Conservation (phyloP, 2,797 vertebrate genomes). For the Tokudaia muenninki region DNA sequence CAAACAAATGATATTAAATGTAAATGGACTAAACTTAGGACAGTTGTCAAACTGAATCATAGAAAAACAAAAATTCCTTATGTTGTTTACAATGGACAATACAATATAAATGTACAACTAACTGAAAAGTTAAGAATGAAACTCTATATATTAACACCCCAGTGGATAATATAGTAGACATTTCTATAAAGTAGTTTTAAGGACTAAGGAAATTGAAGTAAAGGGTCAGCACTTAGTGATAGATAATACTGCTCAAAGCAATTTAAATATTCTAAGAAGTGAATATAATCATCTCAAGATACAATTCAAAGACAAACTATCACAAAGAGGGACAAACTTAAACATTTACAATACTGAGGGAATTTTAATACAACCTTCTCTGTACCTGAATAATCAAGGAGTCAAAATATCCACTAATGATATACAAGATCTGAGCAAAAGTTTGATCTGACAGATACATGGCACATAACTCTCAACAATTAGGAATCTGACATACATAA, state of each 20-base stretch:
- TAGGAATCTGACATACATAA: not conserved
- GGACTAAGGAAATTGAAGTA: not conserved
- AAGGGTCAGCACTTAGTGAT: constrained; percentile 22
- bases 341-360: not conserved
- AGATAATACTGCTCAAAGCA: not conserved
- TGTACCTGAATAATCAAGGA: not conserved
- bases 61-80: not conserved
- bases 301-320: constrained; percentile 9
- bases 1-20: constrained; percentile 10
- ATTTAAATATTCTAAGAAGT: constrained; percentile 1
- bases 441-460: not conserved
- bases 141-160: not conserved
- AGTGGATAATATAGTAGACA: not conserved
- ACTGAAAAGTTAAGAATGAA: not conserved
- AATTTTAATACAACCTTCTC: not conserved
- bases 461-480: not conserved
- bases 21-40: constrained; percentile 39
- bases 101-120: not conserved
- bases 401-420: not conserved
- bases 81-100: not conserved
- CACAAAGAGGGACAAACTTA: not conserved
- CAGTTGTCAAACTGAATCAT: not conserved
- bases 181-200: constrained; percentile 34
- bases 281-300: constrained; percentile 2
- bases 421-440: not conserved